Evolutionary conservation across 2,113 vertebrate genomes (phyloP), one percentile per base, ranked within the genome.

Genomic region (Oxygymnocypris stewartii): DNA sequence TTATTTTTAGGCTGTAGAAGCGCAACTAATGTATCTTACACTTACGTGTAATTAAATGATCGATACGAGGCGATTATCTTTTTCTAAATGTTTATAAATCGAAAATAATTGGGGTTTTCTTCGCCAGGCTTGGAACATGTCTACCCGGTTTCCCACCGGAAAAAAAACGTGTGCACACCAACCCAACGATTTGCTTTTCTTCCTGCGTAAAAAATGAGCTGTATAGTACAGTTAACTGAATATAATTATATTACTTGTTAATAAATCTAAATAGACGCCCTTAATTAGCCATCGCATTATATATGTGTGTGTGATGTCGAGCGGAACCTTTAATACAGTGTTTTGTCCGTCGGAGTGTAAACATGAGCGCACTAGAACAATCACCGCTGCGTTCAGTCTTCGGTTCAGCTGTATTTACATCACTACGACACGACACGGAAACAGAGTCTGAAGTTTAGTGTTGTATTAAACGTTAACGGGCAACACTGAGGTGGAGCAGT

Each of bases 301-400:
- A 61, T 10, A 61, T 10, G 2, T 61, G 57, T 61, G 40, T 42
- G 51, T 54, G 57, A n/a, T 23, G 57, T 18, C 1, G 47, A 9
- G 28, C 81, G 85, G 88, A 88, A 88, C 76, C 44, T 12, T 80
- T 86, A 31, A 3, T 37, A 0, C 5, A 0, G 4, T 18, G 28
- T 6, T 12, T 75, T 80, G 59, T 76, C 67, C 12, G 6, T 71
- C 88, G 86, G 82, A 69, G 44, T n/a, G 35, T 85, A 86, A 89
- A 87, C 61, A 86, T 20, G 42, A 42, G 14, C 2, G 57, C 57
- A 57, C 86, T n/a, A 31, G 44, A 54, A 28, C 35, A 54, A 51
- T 18, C n/a, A 31, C 14, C 13, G 28, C 7, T 2, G 59, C 51
- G 57, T 35, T 54, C 44, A 14, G 40, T 2, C 11, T 74, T 40